Evolutionary conservation across 2,888 invertebrate genomes (phyloP).

Genomic region (Tipula lateralis): DNA sequence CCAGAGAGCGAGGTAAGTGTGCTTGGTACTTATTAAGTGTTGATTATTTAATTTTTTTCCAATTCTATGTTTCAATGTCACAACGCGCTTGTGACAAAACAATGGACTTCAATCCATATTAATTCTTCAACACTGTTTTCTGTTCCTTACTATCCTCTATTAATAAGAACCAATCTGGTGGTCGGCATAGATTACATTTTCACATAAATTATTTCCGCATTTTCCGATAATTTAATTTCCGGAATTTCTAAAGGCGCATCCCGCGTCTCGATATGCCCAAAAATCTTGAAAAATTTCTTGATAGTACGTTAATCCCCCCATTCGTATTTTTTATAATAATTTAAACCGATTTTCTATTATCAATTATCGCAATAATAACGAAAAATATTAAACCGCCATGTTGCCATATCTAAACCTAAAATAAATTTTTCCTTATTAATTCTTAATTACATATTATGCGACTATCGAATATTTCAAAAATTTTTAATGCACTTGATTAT

Average conservation of each 20-base stretch:
- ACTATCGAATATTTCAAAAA: background rate
- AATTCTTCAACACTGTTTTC: background rate
- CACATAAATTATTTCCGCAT: background rate
- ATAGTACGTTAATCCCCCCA: background rate
- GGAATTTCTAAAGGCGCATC: background rate
- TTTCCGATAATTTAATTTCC: background rate
- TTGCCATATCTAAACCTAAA: background rate
- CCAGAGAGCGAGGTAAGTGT: constrained; percentile 80
- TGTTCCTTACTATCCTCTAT: background rate
- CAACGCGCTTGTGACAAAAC: constrained; percentile 31
- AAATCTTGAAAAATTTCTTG: background rate
- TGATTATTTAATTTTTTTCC: constrained; percentile 31
- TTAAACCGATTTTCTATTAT: background rate
- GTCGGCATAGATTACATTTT: background rate
- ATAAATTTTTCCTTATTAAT: background rate
- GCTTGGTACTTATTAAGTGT: constrained; percentile 35
- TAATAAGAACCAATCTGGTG: background rate
- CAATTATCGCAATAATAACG: background rate
- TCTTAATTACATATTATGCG: background rate
- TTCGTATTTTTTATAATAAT: background rate
- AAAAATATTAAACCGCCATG: constrained; percentile 7
- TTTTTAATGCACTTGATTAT: background rate
- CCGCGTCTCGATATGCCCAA: background rate
- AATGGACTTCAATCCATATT: background rate
- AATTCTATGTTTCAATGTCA: constrained; percentile 29